Base-by-base conservation (phyloP, 2,888 invertebrate species). In the Plemyria rubiginata region DNA sequence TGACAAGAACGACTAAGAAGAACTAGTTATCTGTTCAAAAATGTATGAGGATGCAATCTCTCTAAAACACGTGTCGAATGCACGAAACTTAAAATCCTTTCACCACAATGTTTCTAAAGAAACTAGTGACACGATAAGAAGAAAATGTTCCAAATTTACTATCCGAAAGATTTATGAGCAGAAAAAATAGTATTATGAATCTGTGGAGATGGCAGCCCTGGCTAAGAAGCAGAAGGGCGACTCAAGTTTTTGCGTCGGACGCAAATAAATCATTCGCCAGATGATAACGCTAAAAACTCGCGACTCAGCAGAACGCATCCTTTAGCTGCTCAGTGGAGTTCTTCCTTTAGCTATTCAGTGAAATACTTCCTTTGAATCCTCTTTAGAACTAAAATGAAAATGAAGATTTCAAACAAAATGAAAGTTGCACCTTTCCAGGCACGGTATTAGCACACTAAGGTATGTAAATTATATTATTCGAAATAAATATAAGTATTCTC, bases 231-330 rank as follows among this genome's bases (percentile, higher is more conserved):
- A 40, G 51, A 52, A 38, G 28, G 52, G 46, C 11, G 52, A 58
- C 54, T 43, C n/a, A 62, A 58, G 54, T 62, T 62, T 62, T 62
- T 62, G 62, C 62, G 41, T 54, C 54, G 54, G 62, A 54, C 54
- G 16, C 29, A 58, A 58, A 62, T 62, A 62, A 62, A 62, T 62
- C 62, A 62, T 54, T 50, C 50, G 54, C 22, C 57, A 62, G 57
- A 62, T 62, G 57, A 62, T 62, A 57, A 53, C 53, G 62, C 60
- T 60, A 29, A 54, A 60, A 52, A 59, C 54, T 38, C 36, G 40
- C 45, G 38, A 43, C 38, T 51, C 50, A 54, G 48, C 29, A 11
- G 43, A 54, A 22, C 41, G 29, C 29, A 29, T 13, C 43, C 53
- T 41, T 54, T 54, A 54, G 28, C 15, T 36, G 36, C 56, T 53